Evolutionary conservation across 2,888 invertebrate genomes (phyloP), one percentile per base, ranked within the genome.

Genomic region (Allygus modestus): DNA sequence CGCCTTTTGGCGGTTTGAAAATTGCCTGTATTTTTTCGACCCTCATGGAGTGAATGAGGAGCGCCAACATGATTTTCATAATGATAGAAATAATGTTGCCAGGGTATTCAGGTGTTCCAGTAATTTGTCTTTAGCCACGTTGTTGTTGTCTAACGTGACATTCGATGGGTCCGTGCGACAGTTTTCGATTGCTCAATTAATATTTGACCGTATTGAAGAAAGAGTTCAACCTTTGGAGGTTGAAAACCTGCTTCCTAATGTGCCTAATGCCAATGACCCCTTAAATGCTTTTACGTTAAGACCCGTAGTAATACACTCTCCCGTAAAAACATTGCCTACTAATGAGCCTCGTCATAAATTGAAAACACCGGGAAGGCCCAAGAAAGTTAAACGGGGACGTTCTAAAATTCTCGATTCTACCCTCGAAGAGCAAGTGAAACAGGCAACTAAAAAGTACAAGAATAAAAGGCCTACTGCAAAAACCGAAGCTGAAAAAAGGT

Each of bases 21-120:
- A 69, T n/a, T 1, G 15, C 5, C 17, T 33, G 2, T 69, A 33
- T 33, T 5, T 69, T 1, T 69, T 69, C 31, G 69, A 69, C 17
- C n/a, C 69, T 11, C 69, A 69, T 31, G 69, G 31, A 11, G 69
- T 69, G 1, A 37, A 69, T 69, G 31, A 17, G 31, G n/a, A 37
- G 26, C 69, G 69, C n/a, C 28, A 37, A 33, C 26, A 33, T 69
- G 69, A 31, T 7, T 69, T 69, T 4, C 7, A 5, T 1, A 31
- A n/a, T 69, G 28, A 26, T 0, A n/a, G 37, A 17, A 69, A 69
- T 28, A 69, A 37, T 69, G 1, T 69, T 4, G 37, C 69, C 17
- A 1, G 69, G 11, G 4, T 69, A 1, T 69, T 69, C 12, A 1
- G 26, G 4, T 28, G 31, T 23, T 4, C 1, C 15, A 9, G 9